A percentile compares a stretch with the other conserved stretches of the same genome.
phyloP scores from a whole-genome alignment of 2,797 vertebrate species.

The Argya squamiceps region DNA sequence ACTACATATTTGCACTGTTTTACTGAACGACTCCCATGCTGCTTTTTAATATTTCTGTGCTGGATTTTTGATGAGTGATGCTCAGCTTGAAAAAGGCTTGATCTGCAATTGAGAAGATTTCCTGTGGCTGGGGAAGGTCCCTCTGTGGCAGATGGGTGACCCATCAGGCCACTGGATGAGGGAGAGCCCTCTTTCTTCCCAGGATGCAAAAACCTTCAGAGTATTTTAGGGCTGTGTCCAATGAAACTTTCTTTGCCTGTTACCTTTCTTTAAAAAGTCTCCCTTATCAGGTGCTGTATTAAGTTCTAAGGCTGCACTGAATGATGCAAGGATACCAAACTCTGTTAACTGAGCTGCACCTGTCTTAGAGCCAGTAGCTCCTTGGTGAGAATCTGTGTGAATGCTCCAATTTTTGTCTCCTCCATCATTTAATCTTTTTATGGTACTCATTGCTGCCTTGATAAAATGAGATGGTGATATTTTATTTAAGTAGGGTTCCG shows the following conservation, averaged over 20 bases:
- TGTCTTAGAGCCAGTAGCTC: not conserved
- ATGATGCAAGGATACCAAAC: not conserved
- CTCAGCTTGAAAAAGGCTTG: not conserved
- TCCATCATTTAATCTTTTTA: not conserved
- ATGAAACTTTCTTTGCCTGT: not conserved
- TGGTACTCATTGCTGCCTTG: not conserved
- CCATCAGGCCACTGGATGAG: not conserved
- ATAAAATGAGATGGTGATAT: not conserved
- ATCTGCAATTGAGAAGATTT: not conserved
- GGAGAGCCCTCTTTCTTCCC: not conserved
- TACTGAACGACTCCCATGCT: not conserved
- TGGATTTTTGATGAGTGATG: not conserved
- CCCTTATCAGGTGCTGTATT: not conserved
- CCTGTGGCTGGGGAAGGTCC: not conserved
- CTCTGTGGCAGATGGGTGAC: not conserved
- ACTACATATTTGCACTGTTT: not conserved
- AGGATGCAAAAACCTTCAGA: not conserved
- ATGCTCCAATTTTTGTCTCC: not conserved
- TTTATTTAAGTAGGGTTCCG: not conserved
- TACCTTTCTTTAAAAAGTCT: not conserved
- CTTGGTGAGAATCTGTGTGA: not conserved
- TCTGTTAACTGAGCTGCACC: not conserved
- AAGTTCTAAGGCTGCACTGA: not conserved
- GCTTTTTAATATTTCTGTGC: not conserved
- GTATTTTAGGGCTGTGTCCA: not conserved